Conservation (phyloP, 23 tunicate species). For the Styela clava region DNA sequence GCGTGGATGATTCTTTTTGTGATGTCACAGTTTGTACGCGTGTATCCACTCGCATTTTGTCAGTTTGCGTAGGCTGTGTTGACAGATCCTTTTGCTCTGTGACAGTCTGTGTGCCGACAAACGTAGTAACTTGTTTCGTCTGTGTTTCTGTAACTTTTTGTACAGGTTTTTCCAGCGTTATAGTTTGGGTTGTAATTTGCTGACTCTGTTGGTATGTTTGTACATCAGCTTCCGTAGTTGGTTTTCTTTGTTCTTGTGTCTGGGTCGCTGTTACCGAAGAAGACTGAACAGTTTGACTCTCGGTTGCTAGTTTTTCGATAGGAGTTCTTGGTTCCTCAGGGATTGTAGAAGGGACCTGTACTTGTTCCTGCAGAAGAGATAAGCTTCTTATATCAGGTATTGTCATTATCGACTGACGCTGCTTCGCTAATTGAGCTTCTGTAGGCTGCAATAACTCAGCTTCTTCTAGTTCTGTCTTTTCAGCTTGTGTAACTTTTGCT, state of each 20-base stretch:
- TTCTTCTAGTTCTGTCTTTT: not conserved
- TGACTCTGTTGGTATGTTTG: not conserved
- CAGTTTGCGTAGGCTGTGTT: slow-evolving; percentile 11
- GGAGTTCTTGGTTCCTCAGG: not conserved
- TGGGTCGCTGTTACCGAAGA: slow-evolving; percentile 4
- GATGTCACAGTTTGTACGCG: not conserved
- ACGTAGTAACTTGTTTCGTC: not conserved
- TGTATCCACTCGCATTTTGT: not conserved
- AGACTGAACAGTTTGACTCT: not conserved
- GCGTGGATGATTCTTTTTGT: slow-evolving; percentile 9
- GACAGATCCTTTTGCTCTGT: not conserved
- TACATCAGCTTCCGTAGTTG: slow-evolving; percentile 1
- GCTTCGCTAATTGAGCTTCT: not conserved
- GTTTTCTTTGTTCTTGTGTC: not conserved
- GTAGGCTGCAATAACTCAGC: not conserved
- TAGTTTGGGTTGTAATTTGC: slow-evolving; percentile 7
- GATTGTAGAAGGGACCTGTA: not conserved
- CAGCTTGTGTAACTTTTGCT: not conserved
- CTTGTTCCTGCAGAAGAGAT: not conserved
- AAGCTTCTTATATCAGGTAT: not conserved
- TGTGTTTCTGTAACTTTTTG: not conserved
- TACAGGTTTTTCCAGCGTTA: not conserved
- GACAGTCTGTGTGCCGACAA: slow-evolving; percentile 15
- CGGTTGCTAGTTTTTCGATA: not conserved
- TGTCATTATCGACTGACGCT: not conserved